These are phyloP conservation scores for Lanius collurio DNA, from an alignment of 2,113 vertebrate genomes.

Conservation along the genomic window DNA sequence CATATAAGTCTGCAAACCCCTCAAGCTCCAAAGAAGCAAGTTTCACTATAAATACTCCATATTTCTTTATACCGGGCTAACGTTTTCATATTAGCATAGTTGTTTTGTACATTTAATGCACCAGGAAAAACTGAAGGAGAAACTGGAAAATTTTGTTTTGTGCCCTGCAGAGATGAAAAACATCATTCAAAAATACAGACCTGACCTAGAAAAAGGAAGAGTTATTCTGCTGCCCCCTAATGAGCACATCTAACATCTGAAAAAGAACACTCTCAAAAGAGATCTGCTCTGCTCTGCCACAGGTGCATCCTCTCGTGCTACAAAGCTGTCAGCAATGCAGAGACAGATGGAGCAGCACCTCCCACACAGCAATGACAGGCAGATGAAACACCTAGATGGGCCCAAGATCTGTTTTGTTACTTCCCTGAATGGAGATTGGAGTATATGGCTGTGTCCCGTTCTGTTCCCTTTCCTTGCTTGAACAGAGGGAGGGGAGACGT, in stretches of 20 bases:
- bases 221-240: constrained; percentile 64
- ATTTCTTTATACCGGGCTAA: not conserved
- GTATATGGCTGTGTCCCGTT: not conserved
- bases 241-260: constrained; percentile 11
- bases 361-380: not conserved
- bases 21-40: not conserved
- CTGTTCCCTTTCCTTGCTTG: not conserved
- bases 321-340: not conserved
- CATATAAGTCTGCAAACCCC: not conserved
- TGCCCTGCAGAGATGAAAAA: not conserved
- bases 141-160: not conserved
- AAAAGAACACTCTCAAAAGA: not conserved
- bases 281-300: not conserved
- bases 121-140: not conserved
- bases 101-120: not conserved
- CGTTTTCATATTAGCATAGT: not conserved
- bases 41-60: not conserved
- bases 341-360: not conserved
- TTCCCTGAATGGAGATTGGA: not conserved
- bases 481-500: not conserved
- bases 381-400: not conserved
- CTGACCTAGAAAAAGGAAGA: constrained; percentile 53
- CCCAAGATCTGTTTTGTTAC: not conserved
- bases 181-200: not conserved
- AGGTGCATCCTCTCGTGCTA: not conserved